phyloP scores from a whole-genome alignment of 2,113 vertebrate species.

The Silurus glanis region DNA sequence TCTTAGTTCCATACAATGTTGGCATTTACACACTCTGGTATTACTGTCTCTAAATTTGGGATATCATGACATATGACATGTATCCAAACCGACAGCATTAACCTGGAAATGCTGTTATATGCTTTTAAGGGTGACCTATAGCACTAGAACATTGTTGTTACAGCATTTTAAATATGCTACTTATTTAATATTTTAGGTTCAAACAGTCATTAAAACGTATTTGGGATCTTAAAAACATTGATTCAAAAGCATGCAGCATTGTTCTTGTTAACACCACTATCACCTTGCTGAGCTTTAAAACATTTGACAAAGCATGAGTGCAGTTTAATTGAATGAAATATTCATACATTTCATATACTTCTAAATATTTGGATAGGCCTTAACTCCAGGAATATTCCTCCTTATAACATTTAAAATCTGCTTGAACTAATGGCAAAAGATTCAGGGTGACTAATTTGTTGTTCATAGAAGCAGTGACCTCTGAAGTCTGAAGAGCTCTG shows the following conservation, averaged over 20 bases:
- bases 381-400: not conserved
- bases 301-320: not conserved
- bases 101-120: too few species aligned
- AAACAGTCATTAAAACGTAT: not conserved
- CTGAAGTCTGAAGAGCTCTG: not conserved
- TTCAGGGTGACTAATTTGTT: constrained; percentile 9
- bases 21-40: not conserved
- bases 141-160: not conserved
- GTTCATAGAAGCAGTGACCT: not conserved
- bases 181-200: not conserved
- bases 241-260: not conserved
- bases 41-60: not conserved
- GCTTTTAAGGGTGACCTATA: too few species aligned
- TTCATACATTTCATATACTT: too few species aligned
- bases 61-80: too few species aligned
- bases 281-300: not conserved
- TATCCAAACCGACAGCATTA: too few species aligned
- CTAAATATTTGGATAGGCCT: not conserved
- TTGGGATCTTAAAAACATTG: not conserved
- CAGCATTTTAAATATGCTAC: not conserved
- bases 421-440: constrained; percentile 9
- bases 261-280: not conserved
- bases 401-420: not conserved
- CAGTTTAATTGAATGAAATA: not conserved
- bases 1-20: not conserved